These are phyloP conservation scores for Okamejei kenojei DNA, from an alignment of 2,797 vertebrate genomes.

Conservation along the genomic window DNA sequence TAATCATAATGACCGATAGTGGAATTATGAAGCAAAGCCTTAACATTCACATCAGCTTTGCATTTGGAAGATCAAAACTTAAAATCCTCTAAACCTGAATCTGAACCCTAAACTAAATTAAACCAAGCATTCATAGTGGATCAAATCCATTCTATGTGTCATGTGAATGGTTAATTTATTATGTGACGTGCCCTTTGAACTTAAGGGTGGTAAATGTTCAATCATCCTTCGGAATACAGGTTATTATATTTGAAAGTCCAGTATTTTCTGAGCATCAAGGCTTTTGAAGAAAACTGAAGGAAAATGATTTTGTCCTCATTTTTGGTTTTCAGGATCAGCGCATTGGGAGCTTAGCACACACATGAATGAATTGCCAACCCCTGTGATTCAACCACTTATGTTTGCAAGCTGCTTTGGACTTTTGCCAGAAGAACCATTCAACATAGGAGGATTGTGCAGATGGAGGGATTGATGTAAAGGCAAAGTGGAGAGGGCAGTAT, in stretches of 20 bases:
- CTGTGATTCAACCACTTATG: background rate
- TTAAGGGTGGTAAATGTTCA: background rate
- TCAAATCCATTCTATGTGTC: too few species aligned
- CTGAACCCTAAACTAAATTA: background rate
- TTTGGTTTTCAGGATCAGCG: background rate
- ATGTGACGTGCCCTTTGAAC: background rate
- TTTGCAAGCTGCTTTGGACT: background rate
- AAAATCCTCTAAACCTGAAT: background rate
- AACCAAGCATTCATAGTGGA: background rate
- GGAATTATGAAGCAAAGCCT: background rate
- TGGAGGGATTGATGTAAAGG: background rate
- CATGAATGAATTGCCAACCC: background rate
- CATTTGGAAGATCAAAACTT: background rate
- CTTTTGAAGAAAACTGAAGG: background rate
- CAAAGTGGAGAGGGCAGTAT: background rate
- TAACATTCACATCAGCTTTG: slow-evolving; percentile 1
- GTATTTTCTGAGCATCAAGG: background rate
- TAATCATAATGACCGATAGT: background rate
- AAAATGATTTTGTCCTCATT: background rate
- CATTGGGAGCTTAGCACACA: background rate
- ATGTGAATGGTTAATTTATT: background rate
- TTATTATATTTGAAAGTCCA: background rate
- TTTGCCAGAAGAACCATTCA: background rate
- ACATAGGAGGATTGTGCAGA: too few species aligned
- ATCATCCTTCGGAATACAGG: background rate